Base-by-base conservation (phyloP, 2,797 vertebrate genomes). In the Acrossocheilus wenchowensis region DNA sequence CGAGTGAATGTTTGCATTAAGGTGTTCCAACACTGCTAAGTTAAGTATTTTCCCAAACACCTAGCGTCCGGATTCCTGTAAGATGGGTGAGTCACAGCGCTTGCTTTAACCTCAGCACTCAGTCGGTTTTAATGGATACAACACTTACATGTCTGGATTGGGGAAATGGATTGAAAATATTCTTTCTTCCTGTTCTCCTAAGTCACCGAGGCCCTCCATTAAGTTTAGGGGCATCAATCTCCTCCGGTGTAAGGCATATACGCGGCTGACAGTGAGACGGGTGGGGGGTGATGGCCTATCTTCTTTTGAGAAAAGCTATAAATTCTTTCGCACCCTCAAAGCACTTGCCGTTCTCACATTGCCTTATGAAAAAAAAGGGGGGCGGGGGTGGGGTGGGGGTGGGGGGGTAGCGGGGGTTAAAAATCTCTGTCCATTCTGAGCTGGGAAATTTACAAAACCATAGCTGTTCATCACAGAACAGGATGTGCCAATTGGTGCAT, bases 281-380 rank as follows among this genome's bases (percentile, higher is more conserved):
- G 23, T 43, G 80, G 75, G 83, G 83, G 66, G 86, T 88, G 87
- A 78, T 26, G 88, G 87, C 74, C 93, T 93, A 93, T 91, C 93
- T 92, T 91, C 90, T 93, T 92, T 94, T 94, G 90, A 93, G 92
- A 93, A 84, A 92, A 90, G 93, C 92, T 94, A 94, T 96, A 95
- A 96, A 97, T 94, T 93, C 94, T 94, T 94, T 93, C 89, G 90
- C 91, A 93, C 92, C 93, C 94, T 95, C 94, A 94, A 93, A 96
- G 93, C 93, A 90, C 92, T 96, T 96, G 94, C 93, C 91, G 94
- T 92, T 94, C 93, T 93, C 93, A 92, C 92, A 92, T 92, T 92
- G 90, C 92, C 91, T 75, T 85, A 91, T 92, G 92, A 95, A 95
- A 94, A 95, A 95, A 94, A 79, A 69, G 50, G 39, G 39, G 83